Percentiles rank a stretch among this genome's conserved stretches.
These are phyloP conservation scores for Podarcis cretensis DNA, from an alignment of 2,113 vertebrate genomes.

Conservation along the genomic window DNA sequence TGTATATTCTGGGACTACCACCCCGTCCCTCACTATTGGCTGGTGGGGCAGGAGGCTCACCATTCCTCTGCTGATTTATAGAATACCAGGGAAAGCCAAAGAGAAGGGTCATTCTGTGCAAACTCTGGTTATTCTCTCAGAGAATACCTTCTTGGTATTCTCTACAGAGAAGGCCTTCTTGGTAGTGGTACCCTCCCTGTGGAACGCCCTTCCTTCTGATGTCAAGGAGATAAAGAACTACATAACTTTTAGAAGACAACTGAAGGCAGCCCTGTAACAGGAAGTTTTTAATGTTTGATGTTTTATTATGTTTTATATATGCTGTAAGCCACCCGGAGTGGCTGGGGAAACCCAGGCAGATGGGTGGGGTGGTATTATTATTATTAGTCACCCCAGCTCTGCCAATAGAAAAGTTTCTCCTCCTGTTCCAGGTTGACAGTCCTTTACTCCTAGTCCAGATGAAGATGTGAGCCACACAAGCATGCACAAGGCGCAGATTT, in stretches of 20 bases:
- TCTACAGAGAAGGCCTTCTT: too few species aligned
- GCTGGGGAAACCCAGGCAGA: too few species aligned
- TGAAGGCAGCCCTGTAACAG: not conserved
- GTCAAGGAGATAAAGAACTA: too few species aligned
- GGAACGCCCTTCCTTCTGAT: too few species aligned
- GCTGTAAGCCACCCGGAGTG: too few species aligned
- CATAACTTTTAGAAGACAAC: not conserved
- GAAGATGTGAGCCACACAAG: not conserved
- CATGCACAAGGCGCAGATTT: not conserved
- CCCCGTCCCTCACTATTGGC: not conserved
- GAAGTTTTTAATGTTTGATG: too few species aligned
- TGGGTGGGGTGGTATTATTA: not conserved
- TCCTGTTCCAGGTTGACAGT: constrained; percentile 14
- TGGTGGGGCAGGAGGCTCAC: not conserved
- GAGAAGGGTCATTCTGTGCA: not conserved
- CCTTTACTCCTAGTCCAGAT: not conserved
- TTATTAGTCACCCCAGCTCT: not conserved
- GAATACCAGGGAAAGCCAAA: too few species aligned
- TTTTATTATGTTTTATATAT: too few species aligned
- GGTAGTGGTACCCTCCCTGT: too few species aligned
- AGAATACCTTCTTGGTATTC: too few species aligned
- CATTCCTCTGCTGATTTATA: not conserved
- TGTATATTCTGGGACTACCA: not conserved
- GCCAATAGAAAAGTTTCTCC: not conserved
- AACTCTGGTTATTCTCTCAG: too few species aligned